A percentile compares a stretch with the other conserved stretches of the same genome.
Evolutionary conservation across 2,888 invertebrate genomes (phyloP).

Genomic region (Rhagium mordax): DNA sequence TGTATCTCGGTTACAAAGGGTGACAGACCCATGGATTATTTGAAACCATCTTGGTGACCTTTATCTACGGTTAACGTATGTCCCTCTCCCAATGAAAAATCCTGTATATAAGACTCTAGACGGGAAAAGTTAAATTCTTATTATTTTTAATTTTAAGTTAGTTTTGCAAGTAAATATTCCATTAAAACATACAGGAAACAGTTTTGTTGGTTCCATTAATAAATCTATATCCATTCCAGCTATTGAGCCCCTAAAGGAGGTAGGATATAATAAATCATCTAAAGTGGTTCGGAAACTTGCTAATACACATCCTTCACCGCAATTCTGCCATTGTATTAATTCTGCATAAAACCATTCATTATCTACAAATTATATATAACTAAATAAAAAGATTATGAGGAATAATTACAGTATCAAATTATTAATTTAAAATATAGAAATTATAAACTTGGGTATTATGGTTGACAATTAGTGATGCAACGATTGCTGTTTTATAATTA

Average conservation of each 20-base stretch:
- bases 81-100: too few species aligned
- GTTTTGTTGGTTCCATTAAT: conserved; percentile 78
- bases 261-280: conserved; percentile 78
- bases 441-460: not conserved
- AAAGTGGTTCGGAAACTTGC: conserved; percentile 78
- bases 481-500: too few species aligned
- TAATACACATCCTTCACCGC: conserved; percentile 71
- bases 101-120: too few species aligned
- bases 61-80: too few species aligned
- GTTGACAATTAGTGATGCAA: not conserved
- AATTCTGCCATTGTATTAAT: conserved; percentile 77
- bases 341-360: conserved; percentile 77
- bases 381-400: not conserved
- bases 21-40: too few species aligned
- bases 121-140: too few species aligned
- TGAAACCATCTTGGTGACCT: too few species aligned
- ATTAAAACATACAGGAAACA: conserved; percentile 76
- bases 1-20: too few species aligned
- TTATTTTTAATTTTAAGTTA: too few species aligned
- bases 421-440: not conserved
- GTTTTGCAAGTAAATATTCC: not conserved
- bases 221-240: conserved; percentile 77
- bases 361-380: conserved; percentile 65
- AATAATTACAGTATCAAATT: not conserved
- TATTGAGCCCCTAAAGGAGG: conserved; percentile 72